Conservation (phyloP, 2,888 invertebrate species). For the Philereme vetulata region DNA sequence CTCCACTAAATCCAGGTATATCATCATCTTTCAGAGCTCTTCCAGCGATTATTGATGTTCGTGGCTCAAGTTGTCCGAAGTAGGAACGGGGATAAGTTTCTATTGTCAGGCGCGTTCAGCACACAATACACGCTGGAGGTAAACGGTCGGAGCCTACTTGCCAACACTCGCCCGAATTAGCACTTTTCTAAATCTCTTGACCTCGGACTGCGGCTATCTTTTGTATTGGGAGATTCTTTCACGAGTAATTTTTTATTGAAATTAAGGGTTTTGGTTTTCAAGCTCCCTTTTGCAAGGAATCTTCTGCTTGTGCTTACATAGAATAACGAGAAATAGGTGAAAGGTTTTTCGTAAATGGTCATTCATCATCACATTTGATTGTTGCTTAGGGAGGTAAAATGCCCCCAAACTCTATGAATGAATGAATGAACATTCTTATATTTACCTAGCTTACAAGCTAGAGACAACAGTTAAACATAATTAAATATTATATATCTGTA, state of each 20-base stretch:
- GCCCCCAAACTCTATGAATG: too few species aligned
- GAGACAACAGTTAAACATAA: too few species aligned
- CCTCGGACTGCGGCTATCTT: neutral
- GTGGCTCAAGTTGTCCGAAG: conserved; percentile 22
- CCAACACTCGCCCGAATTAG: conserved; percentile 11
- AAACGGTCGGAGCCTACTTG: conserved; percentile 34
- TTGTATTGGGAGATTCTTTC: neutral
- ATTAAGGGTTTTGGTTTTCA: neutral
- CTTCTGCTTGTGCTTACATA: too few species aligned
- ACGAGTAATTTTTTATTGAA: neutral
- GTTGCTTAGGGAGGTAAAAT: too few species aligned
- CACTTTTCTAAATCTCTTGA: conserved; percentile 7
- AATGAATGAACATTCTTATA: too few species aligned
- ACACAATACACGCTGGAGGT: conserved; percentile 42
- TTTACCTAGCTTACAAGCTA: too few species aligned
- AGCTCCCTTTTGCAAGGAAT: too few species aligned
- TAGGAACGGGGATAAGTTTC: conserved; percentile 45
- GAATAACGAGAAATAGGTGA: too few species aligned
- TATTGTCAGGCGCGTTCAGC: conserved; percentile 47
- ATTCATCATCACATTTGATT: too few species aligned
- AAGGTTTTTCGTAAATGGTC: too few species aligned
- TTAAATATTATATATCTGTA: neutral
- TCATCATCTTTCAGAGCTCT: conserved; percentile 2
- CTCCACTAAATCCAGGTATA: too few species aligned
- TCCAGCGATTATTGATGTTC: conserved; percentile 20